Base-by-base conservation (phyloP, 2,888 invertebrate genomes). In the Drosophila rubida region DNA sequence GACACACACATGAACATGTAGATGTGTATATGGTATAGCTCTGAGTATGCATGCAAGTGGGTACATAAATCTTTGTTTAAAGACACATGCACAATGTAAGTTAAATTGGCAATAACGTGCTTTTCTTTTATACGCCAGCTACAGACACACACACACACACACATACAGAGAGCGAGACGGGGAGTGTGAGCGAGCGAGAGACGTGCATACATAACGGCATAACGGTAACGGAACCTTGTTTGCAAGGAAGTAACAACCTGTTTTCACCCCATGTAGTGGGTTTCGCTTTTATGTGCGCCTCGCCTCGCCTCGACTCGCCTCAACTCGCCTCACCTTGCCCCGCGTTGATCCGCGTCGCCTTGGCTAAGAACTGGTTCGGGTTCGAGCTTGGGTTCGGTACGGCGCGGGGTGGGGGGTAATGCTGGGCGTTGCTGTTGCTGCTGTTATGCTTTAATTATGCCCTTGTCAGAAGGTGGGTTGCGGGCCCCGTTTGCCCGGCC, bases 161-260 rank as follows among this genome's bases (percentile, higher is more conserved):
- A 60, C 16, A 41, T 19, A 23, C 42, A 55, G 9, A 51, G 9
- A 35, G n/a, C 13, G 27, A 27, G 2, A 39, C n/a, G n/a, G n/a
- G n/a, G n/a, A n/a, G n/a, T n/a, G n/a, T n/a, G n/a, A n/a, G n/a
- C n/a, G 13, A 51, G 6, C 39, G 16, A 50, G 6, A 61, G 39
- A 62, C 51, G 45, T 63, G 49, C 49, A 78, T 79, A 71, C 42
- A 75, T 78, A 75, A 64, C 50, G 71, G 76, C 73, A 81, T 83
- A 85, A 80, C 88, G 87, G 87, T 87, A 88, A 88, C 88, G 84
- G 88, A 85, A 88, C 88, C 88, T 85, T 85, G 84, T 85, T 85
- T 85, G 84, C 87, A 81, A 87, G 82, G 86, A 83, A 83, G 88
- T 83, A 83, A 87, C 82, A 83, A 83, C 88, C 88, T 85, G 82